Conservation (phyloP, 2,113 vertebrate species). For the Neofelis nebulosa region DNA sequence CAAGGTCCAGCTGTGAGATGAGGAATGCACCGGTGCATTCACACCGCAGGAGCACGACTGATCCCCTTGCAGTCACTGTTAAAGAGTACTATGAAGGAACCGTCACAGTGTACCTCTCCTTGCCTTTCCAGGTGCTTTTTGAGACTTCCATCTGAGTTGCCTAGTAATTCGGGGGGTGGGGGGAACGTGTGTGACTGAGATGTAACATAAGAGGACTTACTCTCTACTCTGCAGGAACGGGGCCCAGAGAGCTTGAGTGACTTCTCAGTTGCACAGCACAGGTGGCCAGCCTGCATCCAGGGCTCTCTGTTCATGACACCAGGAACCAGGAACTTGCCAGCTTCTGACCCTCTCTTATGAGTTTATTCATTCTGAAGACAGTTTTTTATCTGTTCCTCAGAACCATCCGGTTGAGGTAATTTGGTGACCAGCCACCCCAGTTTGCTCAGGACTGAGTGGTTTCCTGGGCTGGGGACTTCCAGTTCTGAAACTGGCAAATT, state of each 20-base stretch:
- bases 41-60: rapidly evolving
- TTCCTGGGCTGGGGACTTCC: background rate
- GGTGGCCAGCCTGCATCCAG: background rate
- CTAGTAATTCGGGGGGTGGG: too few species aligned
- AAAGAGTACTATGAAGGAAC: background rate
- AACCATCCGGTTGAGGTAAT: background rate
- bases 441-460: background rate
- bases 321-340: background rate
- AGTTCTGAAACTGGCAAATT: background rate
- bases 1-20: background rate
- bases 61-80: background rate
- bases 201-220: background rate
- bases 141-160: background rate
- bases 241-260: background rate
- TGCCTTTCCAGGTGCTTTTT: background rate
- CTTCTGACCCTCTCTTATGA: background rate
- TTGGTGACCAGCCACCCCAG: background rate
- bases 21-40: background rate
- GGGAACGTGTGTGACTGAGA: background rate
- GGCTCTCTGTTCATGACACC: background rate
- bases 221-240: rapidly evolving
- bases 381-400: background rate
- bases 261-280: background rate
- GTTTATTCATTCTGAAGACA: background rate
- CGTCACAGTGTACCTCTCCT: background rate